Evolutionary conservation across 2,888 invertebrate genomes (phyloP).

Genomic region (Acanthosepion pharaonis): DNA sequence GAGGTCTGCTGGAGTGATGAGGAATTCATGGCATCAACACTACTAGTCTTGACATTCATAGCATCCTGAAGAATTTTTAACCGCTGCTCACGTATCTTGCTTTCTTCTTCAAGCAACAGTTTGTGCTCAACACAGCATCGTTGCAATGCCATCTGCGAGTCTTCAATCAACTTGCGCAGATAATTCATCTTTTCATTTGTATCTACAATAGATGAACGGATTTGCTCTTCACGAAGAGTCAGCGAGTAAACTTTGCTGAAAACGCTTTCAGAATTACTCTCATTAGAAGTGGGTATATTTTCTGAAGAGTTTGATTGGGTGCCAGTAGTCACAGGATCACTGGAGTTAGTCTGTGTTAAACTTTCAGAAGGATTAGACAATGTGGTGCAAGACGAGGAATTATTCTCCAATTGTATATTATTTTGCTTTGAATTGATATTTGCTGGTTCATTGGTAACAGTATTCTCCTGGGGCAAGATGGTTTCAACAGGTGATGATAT

Average conservation of each 20-base stretch:
- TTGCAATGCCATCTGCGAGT: slow-evolving; percentile 39
- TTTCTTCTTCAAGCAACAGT: neutral
- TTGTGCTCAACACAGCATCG: neutral
- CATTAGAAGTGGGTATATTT: neutral
- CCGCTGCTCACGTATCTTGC: neutral
- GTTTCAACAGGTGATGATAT: neutral
- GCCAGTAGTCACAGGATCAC: neutral
- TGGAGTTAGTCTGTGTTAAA: neutral
- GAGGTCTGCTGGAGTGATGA: neutral
- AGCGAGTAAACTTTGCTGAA: slow-evolving; percentile 3
- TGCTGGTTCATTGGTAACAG: neutral
- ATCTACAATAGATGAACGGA: neutral
- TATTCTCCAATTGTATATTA: neutral
- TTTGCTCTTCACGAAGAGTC: neutral
- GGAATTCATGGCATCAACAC: neutral
- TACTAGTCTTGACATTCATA: neutral
- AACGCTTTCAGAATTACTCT: neutral
- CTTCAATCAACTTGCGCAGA: slow-evolving; percentile 38
- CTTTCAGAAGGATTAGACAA: neutral
- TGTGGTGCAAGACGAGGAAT: neutral
- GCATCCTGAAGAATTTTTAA: slow-evolving; percentile 21
- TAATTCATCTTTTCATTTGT: slow-evolving; percentile 22
- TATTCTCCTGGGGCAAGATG: neutral
- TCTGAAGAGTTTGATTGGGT: neutral
- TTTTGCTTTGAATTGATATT: neutral